Conservation (phyloP, 30 jellyfish, hydroid and myxozoan species). For the Aurelia sp. region DNA sequence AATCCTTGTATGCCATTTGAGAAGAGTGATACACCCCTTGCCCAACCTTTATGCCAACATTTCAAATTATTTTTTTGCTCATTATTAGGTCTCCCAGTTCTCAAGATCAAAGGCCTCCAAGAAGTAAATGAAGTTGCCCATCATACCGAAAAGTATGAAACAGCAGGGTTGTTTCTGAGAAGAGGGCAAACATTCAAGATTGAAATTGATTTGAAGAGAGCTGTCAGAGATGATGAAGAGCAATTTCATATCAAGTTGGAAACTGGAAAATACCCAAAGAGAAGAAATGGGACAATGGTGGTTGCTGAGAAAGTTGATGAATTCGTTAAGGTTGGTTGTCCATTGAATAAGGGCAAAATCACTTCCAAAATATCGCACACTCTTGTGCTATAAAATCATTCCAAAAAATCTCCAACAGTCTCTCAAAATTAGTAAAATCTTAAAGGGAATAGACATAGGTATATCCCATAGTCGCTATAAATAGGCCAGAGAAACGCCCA, state of each 20-base stretch:
- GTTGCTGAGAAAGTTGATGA: constrained; percentile 37
- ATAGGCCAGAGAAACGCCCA: too few relatives aligned
- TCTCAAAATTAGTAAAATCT: too few relatives aligned
- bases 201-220: constrained; percentile 35
- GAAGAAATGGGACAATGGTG: constrained; percentile 65
- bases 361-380: too few relatives aligned
- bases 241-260: constrained; percentile 41
- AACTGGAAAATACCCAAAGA: constrained; percentile 75
- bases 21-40: too few relatives aligned
- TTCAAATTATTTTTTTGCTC: background rate
- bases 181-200: constrained; percentile 76
- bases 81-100: constrained; percentile 43
- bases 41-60: too few relatives aligned
- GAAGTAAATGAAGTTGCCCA: constrained; percentile 57
- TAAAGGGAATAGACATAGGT: too few relatives aligned
- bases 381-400: too few relatives aligned
- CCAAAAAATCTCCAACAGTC: too few relatives aligned
- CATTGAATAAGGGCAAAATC: too few relatives aligned
- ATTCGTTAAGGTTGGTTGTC: constrained; percentile 44
- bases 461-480: too few relatives aligned
- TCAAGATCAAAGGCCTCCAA: constrained; percentile 42
- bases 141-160: constrained; percentile 67
- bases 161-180: constrained; percentile 67
- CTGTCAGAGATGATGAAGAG: constrained; percentile 43
- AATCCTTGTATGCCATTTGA: too few relatives aligned